These are phyloP conservation scores for Phymatocera aterrima DNA, from an alignment of 2,888 invertebrate species.

Conservation along the genomic window DNA sequence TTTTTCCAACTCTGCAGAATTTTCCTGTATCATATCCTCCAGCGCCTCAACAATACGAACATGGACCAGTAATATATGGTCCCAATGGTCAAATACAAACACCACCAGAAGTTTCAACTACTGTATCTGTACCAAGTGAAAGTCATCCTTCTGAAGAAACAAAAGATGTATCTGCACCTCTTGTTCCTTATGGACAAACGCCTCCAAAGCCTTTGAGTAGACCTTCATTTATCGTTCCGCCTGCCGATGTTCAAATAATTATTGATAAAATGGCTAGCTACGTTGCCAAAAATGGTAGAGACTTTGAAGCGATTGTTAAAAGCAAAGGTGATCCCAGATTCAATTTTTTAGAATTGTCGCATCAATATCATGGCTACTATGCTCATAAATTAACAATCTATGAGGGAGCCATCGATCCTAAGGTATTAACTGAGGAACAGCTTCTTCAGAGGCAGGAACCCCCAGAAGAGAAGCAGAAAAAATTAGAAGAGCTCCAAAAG, in stretches of 20 bases:
- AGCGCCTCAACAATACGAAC: slow-evolving; percentile 69
- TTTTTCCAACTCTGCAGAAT: slow-evolving; percentile 51
- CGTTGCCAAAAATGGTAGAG: slow-evolving; percentile 95
- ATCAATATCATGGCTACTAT: slow-evolving; percentile 90
- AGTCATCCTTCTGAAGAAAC: slow-evolving; percentile 31
- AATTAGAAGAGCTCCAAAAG: slow-evolving; percentile 69
- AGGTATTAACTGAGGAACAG: slow-evolving; percentile 71
- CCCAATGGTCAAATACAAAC: slow-evolving; percentile 65
- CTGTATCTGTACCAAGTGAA: slow-evolving; percentile 46
- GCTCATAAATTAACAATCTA: slow-evolving; percentile 79
- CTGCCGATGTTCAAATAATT: slow-evolving; percentile 89
- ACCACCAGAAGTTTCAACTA: slow-evolving; percentile 49
- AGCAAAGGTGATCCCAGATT: slow-evolving; percentile 91
- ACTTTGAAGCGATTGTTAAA: slow-evolving; percentile 92
- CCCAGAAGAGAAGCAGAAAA: slow-evolving; percentile 70
- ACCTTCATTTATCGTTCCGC: slow-evolving; percentile 80
- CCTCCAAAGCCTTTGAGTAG: slow-evolving; percentile 73
- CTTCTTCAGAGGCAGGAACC: slow-evolving; percentile 69
- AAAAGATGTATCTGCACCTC: slow-evolving; percentile 61
- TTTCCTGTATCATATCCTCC: slow-evolving; percentile 61
- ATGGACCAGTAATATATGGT: slow-evolving; percentile 70
- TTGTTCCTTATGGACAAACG: slow-evolving; percentile 70
- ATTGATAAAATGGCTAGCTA: slow-evolving; percentile 98
- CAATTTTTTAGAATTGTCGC: slow-evolving; percentile 87
- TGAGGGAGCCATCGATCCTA: slow-evolving; percentile 69